Conservation (phyloP, 2,113 vertebrate species). For the Neomonachus schauinslandi region DNA sequence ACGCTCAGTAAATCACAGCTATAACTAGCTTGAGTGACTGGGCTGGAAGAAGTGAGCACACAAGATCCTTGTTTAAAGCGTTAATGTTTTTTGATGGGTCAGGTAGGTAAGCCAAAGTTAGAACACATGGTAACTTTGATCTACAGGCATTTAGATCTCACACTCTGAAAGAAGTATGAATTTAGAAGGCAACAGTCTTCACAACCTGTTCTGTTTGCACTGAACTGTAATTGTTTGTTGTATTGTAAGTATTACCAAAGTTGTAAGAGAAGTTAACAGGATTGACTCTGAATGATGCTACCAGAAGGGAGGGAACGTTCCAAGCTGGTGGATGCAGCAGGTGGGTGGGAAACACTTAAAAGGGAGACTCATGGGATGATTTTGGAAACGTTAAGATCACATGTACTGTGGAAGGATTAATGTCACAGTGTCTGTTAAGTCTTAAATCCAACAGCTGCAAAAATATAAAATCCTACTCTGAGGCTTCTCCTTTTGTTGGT, state of each 20-base stretch:
- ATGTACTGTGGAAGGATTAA: conserved; percentile 6
- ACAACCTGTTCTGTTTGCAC: not conserved
- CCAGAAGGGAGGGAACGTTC: not conserved
- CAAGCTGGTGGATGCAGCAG: not conserved
- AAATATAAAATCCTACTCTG: not conserved
- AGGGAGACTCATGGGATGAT: not conserved
- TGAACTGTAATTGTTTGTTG: not conserved
- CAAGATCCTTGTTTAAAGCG: not conserved
- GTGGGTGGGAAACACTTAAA: not conserved
- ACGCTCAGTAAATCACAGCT: not conserved
- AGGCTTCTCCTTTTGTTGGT: not conserved
- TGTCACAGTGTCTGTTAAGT: not conserved
- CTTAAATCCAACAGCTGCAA: conserved; percentile 21
- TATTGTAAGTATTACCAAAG: conserved; percentile 10
- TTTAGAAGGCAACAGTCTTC: conserved; percentile 11
- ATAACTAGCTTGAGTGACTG: not conserved
- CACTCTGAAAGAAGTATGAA: not conserved
- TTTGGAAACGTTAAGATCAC: conserved; percentile 43
- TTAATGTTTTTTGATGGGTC: not conserved
- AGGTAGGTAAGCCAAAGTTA: conserved; percentile 29
- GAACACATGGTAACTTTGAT: conserved; percentile 24
- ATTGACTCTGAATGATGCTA: not conserved
- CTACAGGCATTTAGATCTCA: conserved; percentile 29
- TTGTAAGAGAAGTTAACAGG: not conserved
- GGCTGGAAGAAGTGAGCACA: not conserved